These are phyloP conservation scores for Oostethus manadensis DNA, from an alignment of 2,113 vertebrate species.

Conservation along the genomic window DNA sequence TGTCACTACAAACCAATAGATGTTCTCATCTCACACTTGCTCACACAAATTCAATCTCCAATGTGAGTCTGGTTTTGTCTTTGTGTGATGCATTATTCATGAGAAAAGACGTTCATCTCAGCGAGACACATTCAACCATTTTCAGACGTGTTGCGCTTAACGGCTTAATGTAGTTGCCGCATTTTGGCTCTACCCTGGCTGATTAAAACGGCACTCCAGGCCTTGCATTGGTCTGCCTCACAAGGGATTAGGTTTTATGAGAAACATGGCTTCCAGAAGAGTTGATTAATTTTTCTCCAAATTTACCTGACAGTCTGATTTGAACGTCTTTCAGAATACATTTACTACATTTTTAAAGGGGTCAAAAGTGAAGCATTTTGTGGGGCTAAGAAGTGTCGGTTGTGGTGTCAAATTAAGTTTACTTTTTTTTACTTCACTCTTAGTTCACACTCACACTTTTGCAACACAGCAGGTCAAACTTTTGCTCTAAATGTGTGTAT, in stretches of 20 bases:
- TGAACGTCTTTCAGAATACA: constrained; percentile 29
- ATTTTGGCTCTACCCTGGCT: constrained; percentile 69
- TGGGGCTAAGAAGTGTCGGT: background rate
- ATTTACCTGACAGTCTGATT: constrained; percentile 48
- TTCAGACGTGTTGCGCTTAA: constrained; percentile 66
- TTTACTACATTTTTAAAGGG: constrained; percentile 19
- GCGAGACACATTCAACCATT: constrained; percentile 67
- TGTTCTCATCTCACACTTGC: background rate
- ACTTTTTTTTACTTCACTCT: constrained; percentile 19
- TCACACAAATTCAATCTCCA: constrained; percentile 16
- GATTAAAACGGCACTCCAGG: constrained; percentile 63
- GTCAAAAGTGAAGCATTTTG: constrained; percentile 6
- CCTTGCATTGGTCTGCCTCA: constrained; percentile 45
- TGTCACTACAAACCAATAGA: no score
- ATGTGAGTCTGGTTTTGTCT: constrained; percentile 31
- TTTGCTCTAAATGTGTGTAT: constrained; percentile 42
- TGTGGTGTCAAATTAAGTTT: constrained; percentile 7
- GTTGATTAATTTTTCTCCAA: constrained; percentile 45
- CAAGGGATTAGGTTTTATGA: constrained; percentile 45
- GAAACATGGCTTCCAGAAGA: constrained; percentile 56
- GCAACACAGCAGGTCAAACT: constrained; percentile 69
- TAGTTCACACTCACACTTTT: constrained; percentile 30
- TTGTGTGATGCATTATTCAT: constrained; percentile 69
- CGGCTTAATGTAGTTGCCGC: constrained; percentile 70
- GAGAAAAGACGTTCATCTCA: constrained; percentile 49